Base-by-base conservation (phyloP, 2,888 invertebrate species). In the Chloroclysta siterata region DNA sequence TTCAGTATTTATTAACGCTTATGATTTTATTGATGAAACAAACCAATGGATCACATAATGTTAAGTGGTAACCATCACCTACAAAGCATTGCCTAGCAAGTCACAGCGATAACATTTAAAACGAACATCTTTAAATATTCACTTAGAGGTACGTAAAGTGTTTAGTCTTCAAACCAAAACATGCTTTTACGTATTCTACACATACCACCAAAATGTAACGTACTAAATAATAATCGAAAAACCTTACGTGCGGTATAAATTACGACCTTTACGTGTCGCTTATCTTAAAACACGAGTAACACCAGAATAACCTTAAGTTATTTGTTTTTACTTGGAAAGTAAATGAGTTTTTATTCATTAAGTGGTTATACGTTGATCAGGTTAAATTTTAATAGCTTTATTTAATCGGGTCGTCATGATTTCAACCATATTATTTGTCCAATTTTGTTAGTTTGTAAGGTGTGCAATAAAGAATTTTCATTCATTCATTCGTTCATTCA, bases 241-340 rank as follows among this genome's bases (percentile, higher is more conserved):
- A 36, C 53, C 64, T 65, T 57, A 65, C 65, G 65, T 65, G 65
- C 52, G 36, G 52, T 57, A 50, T 57, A 60, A 65, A 65, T 65
- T 58, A 62, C 47, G 61, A 58, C 65, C 54, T 63, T 68, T 66
- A 70, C 64, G 70, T 65, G 62, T 59, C 63, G 63, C 67, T 70
- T 67, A 70, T 69, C 67, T 63, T 48, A 63, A 60, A 65, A 63
- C 60, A 61, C 51, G 63, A 59, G 63, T 59, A 58, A 61, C 56
- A 60, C 52, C 39, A 60, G 48, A 56, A 56, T 41, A 65, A 47
- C 52, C 51, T 28, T 33, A 55, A 54, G 58, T 36, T 63, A 60
- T 60, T 60, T 53, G 51, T 41, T 36, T 53, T 60, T 47, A 41
- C 51, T 48, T 33, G 51, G 46, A 51, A 41, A 54, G 53, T 60